phyloP scores from a whole-genome alignment of 2,113 vertebrate genomes.

The Axis porcinus region DNA sequence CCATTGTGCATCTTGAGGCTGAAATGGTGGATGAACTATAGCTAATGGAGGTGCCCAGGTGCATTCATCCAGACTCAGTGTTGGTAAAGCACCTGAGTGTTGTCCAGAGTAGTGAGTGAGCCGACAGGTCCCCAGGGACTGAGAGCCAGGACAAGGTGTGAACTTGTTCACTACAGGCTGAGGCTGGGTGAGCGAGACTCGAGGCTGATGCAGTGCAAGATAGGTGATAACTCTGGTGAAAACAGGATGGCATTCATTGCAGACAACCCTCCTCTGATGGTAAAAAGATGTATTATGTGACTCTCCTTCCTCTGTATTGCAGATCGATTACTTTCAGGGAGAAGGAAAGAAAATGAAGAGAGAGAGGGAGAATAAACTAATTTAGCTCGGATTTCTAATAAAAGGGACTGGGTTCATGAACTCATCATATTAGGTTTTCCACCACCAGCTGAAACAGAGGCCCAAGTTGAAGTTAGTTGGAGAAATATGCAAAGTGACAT shows the following conservation, averaged over 20 bases:
- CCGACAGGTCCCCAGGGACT: neutral
- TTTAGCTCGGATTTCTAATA: neutral
- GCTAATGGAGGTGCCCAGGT: neutral
- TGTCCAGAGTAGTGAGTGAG: neutral
- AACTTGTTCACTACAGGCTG: neutral
- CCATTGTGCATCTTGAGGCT: neutral
- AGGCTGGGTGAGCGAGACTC: neutral
- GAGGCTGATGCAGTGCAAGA: neutral
- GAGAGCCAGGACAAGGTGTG: neutral
- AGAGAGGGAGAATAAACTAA: neutral
- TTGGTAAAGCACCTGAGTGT: neutral
- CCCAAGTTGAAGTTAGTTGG: neutral
- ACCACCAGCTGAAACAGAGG: neutral
- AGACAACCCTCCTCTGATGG: neutral
- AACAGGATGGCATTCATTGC: neutral
- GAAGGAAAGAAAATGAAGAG: neutral
- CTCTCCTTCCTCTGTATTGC: neutral
- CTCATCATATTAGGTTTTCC: neutral
- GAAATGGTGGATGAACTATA: neutral
- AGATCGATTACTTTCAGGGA: neutral
- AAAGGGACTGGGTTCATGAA: neutral
- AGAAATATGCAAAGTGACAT: neutral
- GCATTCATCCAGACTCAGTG: neutral
- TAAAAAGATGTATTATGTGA: neutral
- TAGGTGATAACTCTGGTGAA: neutral